A percentile compares a stretch with the other conserved stretches of the same genome.
These are phyloP conservation scores for Pollimyrus isidori DNA, from an alignment of 2,113 vertebrate genomes.

Conservation along the genomic window DNA sequence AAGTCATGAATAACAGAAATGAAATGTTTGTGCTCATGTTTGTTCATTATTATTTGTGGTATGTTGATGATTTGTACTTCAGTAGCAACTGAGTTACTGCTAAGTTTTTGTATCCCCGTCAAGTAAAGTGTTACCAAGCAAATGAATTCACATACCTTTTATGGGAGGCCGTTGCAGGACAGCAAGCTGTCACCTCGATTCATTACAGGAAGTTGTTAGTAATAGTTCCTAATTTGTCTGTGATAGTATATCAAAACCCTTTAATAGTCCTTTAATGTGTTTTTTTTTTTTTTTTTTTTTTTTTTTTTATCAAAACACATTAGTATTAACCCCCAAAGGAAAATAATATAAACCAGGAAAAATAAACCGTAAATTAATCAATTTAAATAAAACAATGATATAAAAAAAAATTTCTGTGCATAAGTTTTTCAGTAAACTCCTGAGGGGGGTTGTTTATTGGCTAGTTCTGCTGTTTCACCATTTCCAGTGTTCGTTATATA, in stretches of 20 bases:
- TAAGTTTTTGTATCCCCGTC: not conserved
- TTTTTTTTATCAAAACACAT: too few relatives aligned
- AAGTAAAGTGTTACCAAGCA: not conserved
- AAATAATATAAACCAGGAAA: too few relatives aligned
- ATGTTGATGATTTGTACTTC: not conserved
- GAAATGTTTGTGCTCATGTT: not conserved
- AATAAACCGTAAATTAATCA: too few relatives aligned
- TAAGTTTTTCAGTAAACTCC: not conserved
- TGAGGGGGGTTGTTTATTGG: not conserved
- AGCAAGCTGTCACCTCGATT: not conserved
- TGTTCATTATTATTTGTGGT: not conserved
- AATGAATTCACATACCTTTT: not conserved
- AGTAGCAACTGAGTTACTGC: not conserved
- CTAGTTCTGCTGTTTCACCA: not conserved
- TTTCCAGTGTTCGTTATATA: not conserved
- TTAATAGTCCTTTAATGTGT: not conserved
- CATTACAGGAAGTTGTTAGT: not conserved
- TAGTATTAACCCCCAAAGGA: too few relatives aligned
- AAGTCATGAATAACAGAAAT: not conserved
- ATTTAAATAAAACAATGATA: too few relatives aligned
- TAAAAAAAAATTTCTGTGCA: too few relatives aligned
- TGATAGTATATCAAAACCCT: not conserved
- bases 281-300: not conserved
- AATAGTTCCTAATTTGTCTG: not conserved
- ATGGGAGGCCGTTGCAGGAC: not conserved